Base-by-base conservation (phyloP, 2,888 invertebrate genomes). In the Synanthedon vespiformis region DNA sequence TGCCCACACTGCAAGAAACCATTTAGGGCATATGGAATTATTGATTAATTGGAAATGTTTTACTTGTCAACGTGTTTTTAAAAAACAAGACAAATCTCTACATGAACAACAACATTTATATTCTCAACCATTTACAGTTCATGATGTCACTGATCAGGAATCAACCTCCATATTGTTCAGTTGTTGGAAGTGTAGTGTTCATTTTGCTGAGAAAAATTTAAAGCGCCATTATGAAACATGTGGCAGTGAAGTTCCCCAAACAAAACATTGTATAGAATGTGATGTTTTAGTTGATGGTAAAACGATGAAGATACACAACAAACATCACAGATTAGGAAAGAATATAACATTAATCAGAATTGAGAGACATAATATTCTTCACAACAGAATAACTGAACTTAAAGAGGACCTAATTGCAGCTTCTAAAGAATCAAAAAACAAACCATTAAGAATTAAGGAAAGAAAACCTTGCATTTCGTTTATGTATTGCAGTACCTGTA, bases 11-110 rank as follows among this genome's bases (percentile, higher is more conserved):
- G 77, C 77, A 40, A 61, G 55, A 22, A 62, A 69, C 48, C 83
- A 83, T 60, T 54, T 55, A 41, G 59, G 68, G 52, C 83, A 82
- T 54, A 65, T 67, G 58, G 62, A 68, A 55, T 57, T 71, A 51
- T 59, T 72, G 54, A 63, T 66, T 48, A 68, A 75, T 56, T 81
- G 77, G 77, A 72, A 79, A 61, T 83, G 83, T 59, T 55, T 52
- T 11, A 54, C 57, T 14, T 83, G 83, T 57, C 55, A 61, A 27
- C 64, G 61, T 54, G 64, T 69, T 57, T 77, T 82, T 49, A 78
- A 74, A 63, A 66, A 65, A 52, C 63, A 68, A 51, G 74, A 80
- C 58, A 69, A 68, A 56, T 41, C 51, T n/a, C 53, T 69, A 14
- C 83, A 83, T 62, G 54, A 58, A 40, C 62, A 68, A 56, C 83